Conservation (phyloP, 2,113 vertebrate species). For the Scophthalmus maximus region DNA sequence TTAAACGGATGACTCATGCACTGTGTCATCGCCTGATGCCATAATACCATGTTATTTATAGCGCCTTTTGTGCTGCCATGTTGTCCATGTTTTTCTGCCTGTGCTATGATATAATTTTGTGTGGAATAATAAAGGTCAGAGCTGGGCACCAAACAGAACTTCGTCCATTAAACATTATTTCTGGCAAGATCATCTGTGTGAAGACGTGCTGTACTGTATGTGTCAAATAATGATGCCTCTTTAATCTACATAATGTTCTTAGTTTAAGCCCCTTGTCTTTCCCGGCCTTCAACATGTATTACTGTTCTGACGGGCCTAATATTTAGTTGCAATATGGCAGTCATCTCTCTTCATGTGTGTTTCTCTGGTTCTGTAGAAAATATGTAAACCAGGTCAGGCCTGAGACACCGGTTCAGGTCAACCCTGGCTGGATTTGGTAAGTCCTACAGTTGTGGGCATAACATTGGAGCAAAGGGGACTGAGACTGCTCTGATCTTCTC, state of each 20-base stretch:
- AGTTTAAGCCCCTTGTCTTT: neutral
- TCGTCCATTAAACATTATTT: conserved; percentile 7
- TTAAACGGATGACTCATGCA: conserved; percentile 33
- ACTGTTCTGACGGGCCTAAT: neutral
- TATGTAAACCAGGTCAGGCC: conserved; percentile 61
- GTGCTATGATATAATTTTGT: conserved; percentile 3
- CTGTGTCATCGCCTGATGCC: conserved; percentile 4
- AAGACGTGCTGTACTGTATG: too few relatives aligned
- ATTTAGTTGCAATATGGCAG: neutral
- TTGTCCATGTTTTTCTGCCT: too few relatives aligned
- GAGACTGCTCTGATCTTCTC: fast-evolving
- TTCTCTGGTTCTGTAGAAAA: conserved; percentile 63
- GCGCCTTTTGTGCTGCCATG: conserved; percentile 11
- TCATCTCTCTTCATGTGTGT: conserved; percentile 27
- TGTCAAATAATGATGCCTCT: neutral
- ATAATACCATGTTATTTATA: conserved; percentile 27
- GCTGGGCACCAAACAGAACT: conserved; percentile 33
- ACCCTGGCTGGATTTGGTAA: conserved; percentile 82
- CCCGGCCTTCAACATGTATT: neutral
- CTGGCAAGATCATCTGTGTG: neutral
- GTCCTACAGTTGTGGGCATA: conserved; percentile 24
- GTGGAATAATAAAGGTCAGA: conserved; percentile 11
- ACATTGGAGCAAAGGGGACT: neutral
- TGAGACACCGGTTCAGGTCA: conserved; percentile 73
- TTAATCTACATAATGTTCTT: neutral